Base-by-base conservation (phyloP, 1,140 invertebrate genomes). In the Orussus abietinus region DNA sequence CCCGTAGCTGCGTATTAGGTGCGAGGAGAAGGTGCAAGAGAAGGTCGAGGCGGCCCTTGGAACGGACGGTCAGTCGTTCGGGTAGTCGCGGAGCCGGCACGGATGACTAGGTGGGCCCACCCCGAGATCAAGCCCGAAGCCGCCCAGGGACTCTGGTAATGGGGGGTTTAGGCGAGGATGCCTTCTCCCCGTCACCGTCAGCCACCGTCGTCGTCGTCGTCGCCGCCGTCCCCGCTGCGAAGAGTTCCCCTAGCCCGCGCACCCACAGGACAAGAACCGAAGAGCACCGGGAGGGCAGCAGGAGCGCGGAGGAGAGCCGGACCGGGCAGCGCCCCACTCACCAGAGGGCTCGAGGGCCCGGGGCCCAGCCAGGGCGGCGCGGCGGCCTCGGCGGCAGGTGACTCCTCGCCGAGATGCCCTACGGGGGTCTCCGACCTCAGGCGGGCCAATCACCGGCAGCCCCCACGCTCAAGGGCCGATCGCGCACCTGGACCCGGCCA, bases 151-250 rank as follows among this genome's bases (percentile, higher is more conserved):
- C 51, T 50, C 56, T 69, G 67, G 67, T 71, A 68, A 73, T 71
- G 69, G 65, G 65, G 66, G 64, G 57, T 63, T 70, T 69, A 57
- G 67, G 65, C 67, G 66, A 71, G 64, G 62, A 71, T 72, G 68
- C 66, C 62, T 72, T 68, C 57, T 70, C 63, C 62, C 59, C 64
- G 62, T 67, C 59, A 51, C 54, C 51, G 50, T 48, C 49, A 47
- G 55, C 52, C 47, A 53, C 55, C 54, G 48, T 57, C 36, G 41
- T 38, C 53, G 54, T 53, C 57, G 55, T 62, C 55, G 57, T 60
- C 53, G 47, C 53, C 54, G 55, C 53, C 52, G 57, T 54, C 50
- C 36, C 42, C 47, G 33, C 36, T 32, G 44, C 37, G 3, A 28
- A 15, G 1, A n/a, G 31, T 26, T n/a, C n/a, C 6, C 25, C 25